Evolutionary conservation across 2,888 invertebrate species (phyloP).

Genomic region (Scaeva pyrastri): DNA sequence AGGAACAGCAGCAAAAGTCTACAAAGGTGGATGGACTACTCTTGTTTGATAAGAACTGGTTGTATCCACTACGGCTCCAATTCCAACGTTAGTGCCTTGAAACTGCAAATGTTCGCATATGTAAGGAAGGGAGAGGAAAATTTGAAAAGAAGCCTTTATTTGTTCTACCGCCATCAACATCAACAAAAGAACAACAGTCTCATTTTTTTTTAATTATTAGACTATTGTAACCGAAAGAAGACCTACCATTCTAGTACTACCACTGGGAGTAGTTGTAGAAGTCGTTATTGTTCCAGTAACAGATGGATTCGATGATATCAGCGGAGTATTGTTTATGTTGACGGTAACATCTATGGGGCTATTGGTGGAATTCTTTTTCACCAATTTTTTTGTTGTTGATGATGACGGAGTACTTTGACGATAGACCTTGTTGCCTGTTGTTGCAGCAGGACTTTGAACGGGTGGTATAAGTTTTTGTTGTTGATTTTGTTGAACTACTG

Average conservation of each 20-base stretch:
- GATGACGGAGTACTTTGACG: constrained; percentile 46
- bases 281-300: constrained; percentile 77
- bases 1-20: constrained; percentile 15
- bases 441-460: constrained; percentile 84
- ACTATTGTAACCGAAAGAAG: constrained; percentile 86
- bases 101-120: constrained; percentile 52
- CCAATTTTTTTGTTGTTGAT: constrained; percentile 43
- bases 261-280: constrained; percentile 51
- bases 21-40: constrained; percentile 51
- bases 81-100: constrained; percentile 25
- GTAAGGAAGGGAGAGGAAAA: constrained; percentile 38
- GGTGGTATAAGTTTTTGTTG: constrained; percentile 16
- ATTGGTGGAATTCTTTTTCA: constrained; percentile 78
- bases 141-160: constrained; percentile 53
- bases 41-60: constrained; percentile 23
- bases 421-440: constrained; percentile 76
- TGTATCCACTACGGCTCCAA: constrained; percentile 35
- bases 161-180: constrained; percentile 39
- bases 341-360: constrained; percentile 65
- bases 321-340: constrained; percentile 69
- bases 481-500: constrained; percentile 3
- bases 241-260: constrained; percentile 85
- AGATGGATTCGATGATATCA: constrained; percentile 76
- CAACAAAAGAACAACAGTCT: constrained; percentile 18
- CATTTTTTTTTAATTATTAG: constrained; percentile 75